Evolutionary conservation across 2,888 invertebrate species (phyloP), one percentile per base, ranked within the genome.

Genomic region (Seladonia tumulorum): DNA sequence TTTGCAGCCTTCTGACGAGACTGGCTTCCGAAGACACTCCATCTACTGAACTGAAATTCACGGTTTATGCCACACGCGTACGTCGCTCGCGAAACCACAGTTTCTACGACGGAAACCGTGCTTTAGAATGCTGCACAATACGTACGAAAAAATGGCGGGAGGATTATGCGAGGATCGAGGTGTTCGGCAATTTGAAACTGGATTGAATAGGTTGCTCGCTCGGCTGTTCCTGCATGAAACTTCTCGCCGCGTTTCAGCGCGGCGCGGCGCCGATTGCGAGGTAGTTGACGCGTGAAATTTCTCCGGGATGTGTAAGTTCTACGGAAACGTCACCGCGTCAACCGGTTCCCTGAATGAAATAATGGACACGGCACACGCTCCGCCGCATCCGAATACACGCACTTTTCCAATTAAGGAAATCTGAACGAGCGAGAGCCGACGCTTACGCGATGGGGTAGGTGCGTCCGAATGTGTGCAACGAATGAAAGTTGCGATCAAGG

Each of bases 331-430:
- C 76, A 42, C 42, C 35, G 29, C 70, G 39, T 76, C 72, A 71
- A 75, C 83, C 63, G 76, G 68, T 83, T 81, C 79, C 66, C 76
- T 39, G 76, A 83, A 78, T 71, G 76, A 79, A 77, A 72, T 77
- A 83, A 86, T 83, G 63, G 82, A 83, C 78, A 68, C 45, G 75
- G 18, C 45, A 39, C 75, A 60, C 75, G 39, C 29, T 25, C 47
- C 35, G 45, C 12, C 47, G 75, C 66, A 35, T 39, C 63, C 53
- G 29, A 53, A 35, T n/a, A 25, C 53, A 29, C 77, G 71, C 53
- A 63, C 25, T 82, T 83, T 76, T 83, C 83, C 76, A 73, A 70
- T 85, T 83, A 76, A 76, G 73, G 60, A 77, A 82, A 18, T 18
- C 63, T 18, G 10, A 16, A 18, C 47, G 47, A 10, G 18, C 29